phyloP scores from a whole-genome alignment of 2,888 invertebrate genomes.

The Digitonthophagus gazella region DNA sequence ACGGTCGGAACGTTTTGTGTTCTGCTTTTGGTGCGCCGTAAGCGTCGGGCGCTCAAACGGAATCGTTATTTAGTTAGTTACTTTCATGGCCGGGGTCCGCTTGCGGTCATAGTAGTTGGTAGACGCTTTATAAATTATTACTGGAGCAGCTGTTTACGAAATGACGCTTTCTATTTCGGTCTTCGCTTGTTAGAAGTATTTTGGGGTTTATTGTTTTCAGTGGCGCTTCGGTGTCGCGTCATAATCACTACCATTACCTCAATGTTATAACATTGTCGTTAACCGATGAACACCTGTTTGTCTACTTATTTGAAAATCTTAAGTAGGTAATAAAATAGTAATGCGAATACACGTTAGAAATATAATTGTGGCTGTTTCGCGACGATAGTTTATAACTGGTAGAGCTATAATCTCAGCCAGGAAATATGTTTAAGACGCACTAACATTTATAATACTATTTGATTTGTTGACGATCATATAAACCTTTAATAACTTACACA shows the following conservation, averaged over 20 bases:
- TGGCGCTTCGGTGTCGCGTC: neutral
- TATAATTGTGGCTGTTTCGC: neutral
- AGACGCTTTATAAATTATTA: conserved; percentile 10
- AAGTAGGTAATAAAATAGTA: neutral
- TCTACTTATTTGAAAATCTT: neutral
- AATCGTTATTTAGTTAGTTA: conserved; percentile 16
- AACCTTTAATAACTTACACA: too few species aligned
- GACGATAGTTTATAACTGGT: too few species aligned
- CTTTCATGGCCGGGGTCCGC: conserved; percentile 8
- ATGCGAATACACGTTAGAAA: neutral
- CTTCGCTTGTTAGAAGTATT: neutral
- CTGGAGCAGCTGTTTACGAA: conserved; percentile 10
- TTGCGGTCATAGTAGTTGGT: conserved; percentile 6
- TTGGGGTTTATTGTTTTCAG: neutral
- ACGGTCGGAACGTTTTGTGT: conserved; percentile 12
- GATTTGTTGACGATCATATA: neutral
- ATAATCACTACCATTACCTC: neutral
- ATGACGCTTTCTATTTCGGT: conserved; percentile 11
- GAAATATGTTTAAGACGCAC: too few species aligned
- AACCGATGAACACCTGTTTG: neutral
- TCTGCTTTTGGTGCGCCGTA: neutral
- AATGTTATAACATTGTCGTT: neutral
- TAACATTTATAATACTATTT: too few species aligned
- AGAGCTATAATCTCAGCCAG: too few species aligned
- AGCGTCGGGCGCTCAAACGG: conserved; percentile 10